A percentile compares a stretch with the other conserved stretches of the same genome.
These are phyloP conservation scores for Thymelicus acteon DNA, from an alignment of 2,888 invertebrate genomes.

Conservation along the genomic window DNA sequence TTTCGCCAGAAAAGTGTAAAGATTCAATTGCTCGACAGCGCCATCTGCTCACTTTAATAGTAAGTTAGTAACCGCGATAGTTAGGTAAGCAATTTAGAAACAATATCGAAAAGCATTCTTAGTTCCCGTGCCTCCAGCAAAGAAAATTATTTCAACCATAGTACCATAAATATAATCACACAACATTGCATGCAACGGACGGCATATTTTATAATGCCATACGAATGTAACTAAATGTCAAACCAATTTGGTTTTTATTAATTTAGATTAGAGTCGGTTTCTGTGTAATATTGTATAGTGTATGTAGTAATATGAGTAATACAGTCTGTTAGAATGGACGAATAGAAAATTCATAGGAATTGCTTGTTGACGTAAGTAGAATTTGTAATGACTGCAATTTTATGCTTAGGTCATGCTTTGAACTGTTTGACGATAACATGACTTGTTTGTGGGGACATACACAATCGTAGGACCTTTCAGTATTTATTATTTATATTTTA, in stretches of 20 bases:
- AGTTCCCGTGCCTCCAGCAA: constrained; percentile 14
- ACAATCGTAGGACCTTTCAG: background rate
- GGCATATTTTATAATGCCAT: constrained; percentile 11
- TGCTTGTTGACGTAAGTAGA: constrained; percentile 30
- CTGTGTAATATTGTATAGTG: background rate
- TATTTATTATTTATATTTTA: background rate
- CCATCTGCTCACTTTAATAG: background rate
- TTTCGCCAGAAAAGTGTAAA: background rate
- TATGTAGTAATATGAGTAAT: constrained; percentile 9
- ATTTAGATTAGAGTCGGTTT: constrained; percentile 27
- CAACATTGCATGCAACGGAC: constrained; percentile 29
- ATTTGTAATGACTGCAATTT: constrained; percentile 34
- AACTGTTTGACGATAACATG: constrained; percentile 13
- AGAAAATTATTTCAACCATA: constrained; percentile 32
- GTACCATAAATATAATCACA: constrained; percentile 36
- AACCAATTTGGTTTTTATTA: constrained; percentile 31
- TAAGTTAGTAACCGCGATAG: background rate
- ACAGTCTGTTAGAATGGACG: constrained; percentile 7
- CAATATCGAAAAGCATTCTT: constrained; percentile 33
- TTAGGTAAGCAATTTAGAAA: constrained; percentile 24
- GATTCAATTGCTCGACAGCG: background rate
- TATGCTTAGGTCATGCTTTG: constrained; percentile 30
- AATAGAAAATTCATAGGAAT: constrained; percentile 32
- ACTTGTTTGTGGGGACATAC: background rate
- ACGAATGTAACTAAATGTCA: constrained; percentile 27